phyloP scores from a whole-genome alignment of 2,888 invertebrate genomes.

The Xestoiulus laeticollis region DNA sequence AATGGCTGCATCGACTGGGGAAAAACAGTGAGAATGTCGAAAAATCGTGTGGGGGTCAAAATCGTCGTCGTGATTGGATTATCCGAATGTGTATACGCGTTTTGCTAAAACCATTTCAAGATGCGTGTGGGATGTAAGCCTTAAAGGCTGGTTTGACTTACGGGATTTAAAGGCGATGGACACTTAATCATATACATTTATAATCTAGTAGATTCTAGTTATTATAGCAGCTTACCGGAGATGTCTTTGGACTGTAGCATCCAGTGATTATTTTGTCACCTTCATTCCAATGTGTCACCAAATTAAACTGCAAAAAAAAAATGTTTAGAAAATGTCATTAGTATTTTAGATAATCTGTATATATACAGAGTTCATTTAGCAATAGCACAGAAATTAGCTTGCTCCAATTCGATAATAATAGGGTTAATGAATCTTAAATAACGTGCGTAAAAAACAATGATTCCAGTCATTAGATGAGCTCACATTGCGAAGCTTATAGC shows the following conservation, averaged over 20 bases:
- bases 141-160: neutral
- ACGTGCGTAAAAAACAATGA: too few relatives aligned
- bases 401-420: too few relatives aligned
- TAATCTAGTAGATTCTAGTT: too few relatives aligned
- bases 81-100: neutral
- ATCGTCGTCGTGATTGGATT: neutral
- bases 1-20: conserved; percentile 1
- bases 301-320: too few relatives aligned
- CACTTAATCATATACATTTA: neutral
- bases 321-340: too few relatives aligned
- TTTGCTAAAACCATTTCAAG: conserved; percentile 12
- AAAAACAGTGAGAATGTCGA: neutral
- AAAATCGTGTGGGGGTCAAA: neutral
- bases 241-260: neutral
- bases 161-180: neutral
- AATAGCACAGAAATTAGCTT: too few relatives aligned
- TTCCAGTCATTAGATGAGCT: too few relatives aligned
- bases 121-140: neutral
- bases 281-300: too few relatives aligned
- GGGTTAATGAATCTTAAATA: too few relatives aligned
- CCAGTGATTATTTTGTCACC: neutral
- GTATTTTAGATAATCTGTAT: too few relatives aligned
- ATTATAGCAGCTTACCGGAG: neutral
- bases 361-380: too few relatives aligned
- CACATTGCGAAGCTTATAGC: too few relatives aligned